These are phyloP conservation scores for Stenotaenia linearis DNA, from an alignment of 2,888 invertebrate genomes.

Conservation along the genomic window DNA sequence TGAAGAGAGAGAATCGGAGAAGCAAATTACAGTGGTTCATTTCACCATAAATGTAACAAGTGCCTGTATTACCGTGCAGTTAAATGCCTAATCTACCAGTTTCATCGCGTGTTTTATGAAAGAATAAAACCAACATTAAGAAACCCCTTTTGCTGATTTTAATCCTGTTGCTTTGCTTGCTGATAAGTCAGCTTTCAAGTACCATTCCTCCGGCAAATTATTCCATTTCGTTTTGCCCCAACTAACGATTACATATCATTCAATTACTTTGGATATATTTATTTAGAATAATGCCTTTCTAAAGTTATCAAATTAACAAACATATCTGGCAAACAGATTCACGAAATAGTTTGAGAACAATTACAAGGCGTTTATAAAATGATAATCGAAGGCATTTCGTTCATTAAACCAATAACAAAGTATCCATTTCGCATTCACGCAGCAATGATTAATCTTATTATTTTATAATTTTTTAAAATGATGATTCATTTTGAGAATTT, in stretches of 20 bases:
- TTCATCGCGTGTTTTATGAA: conserved; percentile 30
- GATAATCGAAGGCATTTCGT: no score
- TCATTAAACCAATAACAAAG: no score
- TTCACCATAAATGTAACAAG: conserved; percentile 27
- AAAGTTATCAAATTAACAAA: no score
- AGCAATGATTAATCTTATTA: no score
- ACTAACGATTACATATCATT: neutral
- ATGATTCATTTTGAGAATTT: no score
- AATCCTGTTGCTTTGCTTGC: conserved; percentile 12
- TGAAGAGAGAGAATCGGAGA: conserved; percentile 26
- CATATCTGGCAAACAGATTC: no score
- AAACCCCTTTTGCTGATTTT: conserved; percentile 11
- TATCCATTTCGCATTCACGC: no score
- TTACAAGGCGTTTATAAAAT: no score
- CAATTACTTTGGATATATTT: no score
- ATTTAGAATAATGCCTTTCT: no score
- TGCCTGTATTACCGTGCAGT: conserved; percentile 21
- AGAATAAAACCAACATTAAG: conserved; percentile 24
- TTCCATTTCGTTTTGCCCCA: neutral
- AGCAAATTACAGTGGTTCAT: conserved; percentile 26
- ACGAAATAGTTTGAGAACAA: no score
- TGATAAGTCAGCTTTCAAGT: conserved; percentile 11
- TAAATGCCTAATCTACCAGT: conserved; percentile 21
- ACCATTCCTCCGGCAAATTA: neutral
- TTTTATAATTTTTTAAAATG: no score